These are phyloP conservation scores for Agrochola lychnidis DNA, from an alignment of 2,888 invertebrate species.

Conservation along the genomic window DNA sequence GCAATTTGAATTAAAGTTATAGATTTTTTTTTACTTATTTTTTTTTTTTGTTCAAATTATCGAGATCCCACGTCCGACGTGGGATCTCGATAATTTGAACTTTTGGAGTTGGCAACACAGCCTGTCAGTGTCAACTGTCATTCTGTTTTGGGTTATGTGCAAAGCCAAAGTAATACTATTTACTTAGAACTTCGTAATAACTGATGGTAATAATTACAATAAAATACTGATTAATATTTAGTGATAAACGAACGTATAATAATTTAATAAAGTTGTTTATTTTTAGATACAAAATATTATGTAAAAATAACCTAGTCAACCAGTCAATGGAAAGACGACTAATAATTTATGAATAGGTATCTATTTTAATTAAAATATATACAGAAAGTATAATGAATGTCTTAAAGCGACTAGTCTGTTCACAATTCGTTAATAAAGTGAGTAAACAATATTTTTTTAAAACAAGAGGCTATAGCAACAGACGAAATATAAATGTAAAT, in stretches of 20 bases:
- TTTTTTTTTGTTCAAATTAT: too few relatives aligned
- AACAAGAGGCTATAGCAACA: slow-evolving; percentile 29
- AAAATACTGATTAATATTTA: background rate
- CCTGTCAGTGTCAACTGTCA: background rate
- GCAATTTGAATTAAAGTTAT: too few relatives aligned
- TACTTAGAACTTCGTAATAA: background rate
- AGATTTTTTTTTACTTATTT: too few relatives aligned
- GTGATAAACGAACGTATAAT: background rate
- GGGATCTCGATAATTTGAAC: too few relatives aligned
- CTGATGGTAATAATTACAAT: background rate
- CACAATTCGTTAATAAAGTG: slow-evolving; percentile 35
- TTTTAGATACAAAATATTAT: slow-evolving; percentile 24
- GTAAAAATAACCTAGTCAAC: slow-evolving; percentile 25
- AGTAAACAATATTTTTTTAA: slow-evolving; percentile 36
- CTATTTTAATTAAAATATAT: background rate
- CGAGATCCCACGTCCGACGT: too few relatives aligned
- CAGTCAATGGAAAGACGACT: slow-evolving; percentile 3
- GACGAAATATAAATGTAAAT: slow-evolving; percentile 42
- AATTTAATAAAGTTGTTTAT: slow-evolving; percentile 7
- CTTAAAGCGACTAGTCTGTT: slow-evolving; percentile 29
- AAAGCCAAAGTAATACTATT: background rate
- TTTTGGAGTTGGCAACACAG: too few relatives aligned
- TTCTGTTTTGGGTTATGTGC: background rate
- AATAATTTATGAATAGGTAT: background rate
- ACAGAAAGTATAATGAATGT: slow-evolving; percentile 37